A percentile compares a stretch with the other conserved stretches of the same genome.
Conservation (phyloP, 2,888 invertebrate genomes). For the Leptopilina drosophilae region DNA sequence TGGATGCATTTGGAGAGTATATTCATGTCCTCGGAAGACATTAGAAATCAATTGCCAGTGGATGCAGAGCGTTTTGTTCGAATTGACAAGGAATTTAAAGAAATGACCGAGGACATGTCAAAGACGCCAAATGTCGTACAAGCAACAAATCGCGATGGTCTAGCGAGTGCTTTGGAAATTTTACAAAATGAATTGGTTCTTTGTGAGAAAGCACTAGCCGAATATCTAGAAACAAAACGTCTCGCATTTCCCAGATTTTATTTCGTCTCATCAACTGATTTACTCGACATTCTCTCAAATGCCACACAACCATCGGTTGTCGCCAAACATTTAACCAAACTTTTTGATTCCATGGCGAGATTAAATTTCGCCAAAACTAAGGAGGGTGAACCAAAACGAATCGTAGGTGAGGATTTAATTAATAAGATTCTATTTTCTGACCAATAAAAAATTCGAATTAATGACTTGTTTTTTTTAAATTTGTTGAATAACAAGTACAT, state of each 20-base stretch:
- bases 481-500: no score
- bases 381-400: constrained; percentile 70
- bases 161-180: constrained; percentile 87
- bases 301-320: constrained; percentile 95
- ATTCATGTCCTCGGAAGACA: constrained; percentile 98
- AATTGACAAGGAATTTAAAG: constrained; percentile 93
- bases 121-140: constrained; percentile 92
- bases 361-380: constrained; percentile 86
- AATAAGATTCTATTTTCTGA: background rate
- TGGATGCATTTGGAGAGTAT: constrained; percentile 99
- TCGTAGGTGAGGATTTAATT: constrained; percentile 58
- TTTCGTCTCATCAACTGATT: constrained; percentile 97
- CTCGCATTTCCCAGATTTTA: constrained; percentile 97
- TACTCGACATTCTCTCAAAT: constrained; percentile 95
- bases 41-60: constrained; percentile 93
- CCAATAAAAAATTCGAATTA: no score
- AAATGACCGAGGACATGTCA: constrained; percentile 86
- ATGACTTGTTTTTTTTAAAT: no score
- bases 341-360: constrained; percentile 96
- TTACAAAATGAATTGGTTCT: constrained; percentile 91
- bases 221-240: constrained; percentile 97
- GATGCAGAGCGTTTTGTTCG: constrained; percentile 95
- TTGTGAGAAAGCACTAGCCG: constrained; percentile 97
- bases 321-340: constrained; percentile 93
- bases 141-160: constrained; percentile 91